Evolutionary conservation across 2,888 invertebrate genomes (phyloP).

Genomic region (Temnothorax ravouxi): DNA sequence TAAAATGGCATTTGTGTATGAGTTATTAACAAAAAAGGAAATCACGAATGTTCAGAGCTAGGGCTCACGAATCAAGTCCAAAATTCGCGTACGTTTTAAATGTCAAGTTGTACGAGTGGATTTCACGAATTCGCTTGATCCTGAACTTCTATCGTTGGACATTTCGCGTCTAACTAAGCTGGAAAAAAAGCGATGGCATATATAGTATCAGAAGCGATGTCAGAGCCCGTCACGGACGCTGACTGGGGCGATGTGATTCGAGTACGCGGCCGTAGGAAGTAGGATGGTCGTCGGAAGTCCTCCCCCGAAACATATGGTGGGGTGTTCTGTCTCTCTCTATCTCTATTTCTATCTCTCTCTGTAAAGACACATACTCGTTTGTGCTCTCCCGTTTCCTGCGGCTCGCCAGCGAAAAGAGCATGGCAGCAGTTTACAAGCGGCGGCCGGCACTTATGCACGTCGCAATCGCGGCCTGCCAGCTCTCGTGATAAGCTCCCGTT

Average conservation of each 20-base stretch:
- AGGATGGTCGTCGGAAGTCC: conserved; percentile 83
- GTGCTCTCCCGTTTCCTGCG: conserved; percentile 71
- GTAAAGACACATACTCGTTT: conserved; percentile 69
- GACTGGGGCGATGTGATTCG: conserved; percentile 78
- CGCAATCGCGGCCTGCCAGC: conserved; percentile 39
- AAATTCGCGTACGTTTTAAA: background rate
- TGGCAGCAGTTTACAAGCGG: conserved; percentile 74
- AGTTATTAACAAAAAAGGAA: background rate
- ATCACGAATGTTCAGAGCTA: background rate
- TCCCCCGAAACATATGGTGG: conserved; percentile 78
- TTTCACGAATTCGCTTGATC: background rate
- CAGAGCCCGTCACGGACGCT: conserved; percentile 77
- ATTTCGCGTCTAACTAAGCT: background rate
- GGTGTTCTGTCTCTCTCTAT: conserved; percentile 45
- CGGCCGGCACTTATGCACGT: conserved; percentile 69
- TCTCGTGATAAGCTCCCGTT: conserved; percentile 53
- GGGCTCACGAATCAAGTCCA: background rate
- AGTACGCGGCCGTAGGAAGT: conserved; percentile 79
- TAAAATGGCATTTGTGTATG: background rate
- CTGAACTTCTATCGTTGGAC: background rate
- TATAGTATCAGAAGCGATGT: conserved; percentile 25
- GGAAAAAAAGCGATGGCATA: conserved; percentile 24
- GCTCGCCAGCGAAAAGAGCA: conserved; percentile 69
- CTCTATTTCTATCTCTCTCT: conserved; percentile 16
- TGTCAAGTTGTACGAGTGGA: background rate